Evolutionary conservation across 2,888 invertebrate genomes (phyloP).

Genomic region (Hemithea aestivaria): DNA sequence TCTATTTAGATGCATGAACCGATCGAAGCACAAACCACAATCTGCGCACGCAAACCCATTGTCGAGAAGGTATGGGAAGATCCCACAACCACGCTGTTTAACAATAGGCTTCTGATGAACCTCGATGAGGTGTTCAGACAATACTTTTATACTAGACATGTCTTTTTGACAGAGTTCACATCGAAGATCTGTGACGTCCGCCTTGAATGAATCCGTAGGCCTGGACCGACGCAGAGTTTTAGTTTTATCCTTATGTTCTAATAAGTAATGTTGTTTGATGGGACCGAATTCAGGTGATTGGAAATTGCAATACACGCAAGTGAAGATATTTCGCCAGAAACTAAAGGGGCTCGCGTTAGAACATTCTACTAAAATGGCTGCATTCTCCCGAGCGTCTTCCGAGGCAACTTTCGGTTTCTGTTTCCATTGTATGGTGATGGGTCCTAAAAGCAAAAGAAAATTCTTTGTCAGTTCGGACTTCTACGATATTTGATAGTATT

Average conservation of each 20-base stretch:
- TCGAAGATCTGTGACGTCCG: conserved; percentile 50
- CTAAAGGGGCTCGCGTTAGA: conserved; percentile 63
- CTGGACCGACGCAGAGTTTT: not conserved
- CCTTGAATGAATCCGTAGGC: conserved; percentile 43
- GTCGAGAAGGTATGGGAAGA: conserved; percentile 50
- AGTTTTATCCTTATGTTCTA: not conserved
- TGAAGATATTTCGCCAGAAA: conserved; percentile 54
- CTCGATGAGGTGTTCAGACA: conserved; percentile 48
- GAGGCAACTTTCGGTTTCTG: no score
- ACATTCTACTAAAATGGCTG: conserved; percentile 56
- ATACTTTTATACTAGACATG: conserved; percentile 39
- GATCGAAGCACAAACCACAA: conserved; percentile 50
- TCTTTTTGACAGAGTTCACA: conserved; percentile 38
- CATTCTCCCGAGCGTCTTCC: conserved; percentile 20
- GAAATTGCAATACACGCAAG: conserved; percentile 51
- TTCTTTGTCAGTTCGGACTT: no score
- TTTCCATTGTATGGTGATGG: no score
- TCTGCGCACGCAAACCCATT: conserved; percentile 47
- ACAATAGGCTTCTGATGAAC: conserved; percentile 47
- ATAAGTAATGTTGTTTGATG: not conserved
- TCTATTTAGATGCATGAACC: conserved; percentile 57
- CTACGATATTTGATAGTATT: no score
- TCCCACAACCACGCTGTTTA: conserved; percentile 46
- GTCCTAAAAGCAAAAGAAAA: no score
- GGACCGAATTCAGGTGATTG: conserved; percentile 2